Conservation (phyloP, 2,797 vertebrate species). For the Heliangelus exortis region DNA sequence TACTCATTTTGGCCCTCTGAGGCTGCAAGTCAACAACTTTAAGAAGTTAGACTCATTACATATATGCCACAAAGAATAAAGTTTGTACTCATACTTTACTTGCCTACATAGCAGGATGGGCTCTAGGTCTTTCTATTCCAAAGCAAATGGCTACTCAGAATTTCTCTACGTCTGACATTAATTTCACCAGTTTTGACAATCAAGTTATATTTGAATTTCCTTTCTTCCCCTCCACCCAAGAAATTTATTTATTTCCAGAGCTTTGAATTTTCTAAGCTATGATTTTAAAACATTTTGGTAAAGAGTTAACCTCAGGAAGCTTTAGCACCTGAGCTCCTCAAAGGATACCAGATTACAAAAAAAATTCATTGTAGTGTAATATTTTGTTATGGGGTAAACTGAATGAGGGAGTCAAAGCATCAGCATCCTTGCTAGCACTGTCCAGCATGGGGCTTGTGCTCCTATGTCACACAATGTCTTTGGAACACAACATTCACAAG, state of each 20-base stretch:
- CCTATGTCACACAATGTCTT: rapidly evolving
- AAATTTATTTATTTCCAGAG: background rate
- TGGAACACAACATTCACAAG: background rate
- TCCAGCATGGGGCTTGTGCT: background rate
- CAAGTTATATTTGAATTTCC: background rate
- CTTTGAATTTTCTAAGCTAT: background rate
- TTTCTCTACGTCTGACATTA: background rate
- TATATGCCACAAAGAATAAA: background rate
- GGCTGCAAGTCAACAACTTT: background rate
- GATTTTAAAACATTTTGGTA: background rate
- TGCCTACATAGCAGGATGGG: background rate
- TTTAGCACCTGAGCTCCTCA: background rate
- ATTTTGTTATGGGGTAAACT: background rate
- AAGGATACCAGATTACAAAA: rapidly evolving
- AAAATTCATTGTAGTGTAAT: background rate
- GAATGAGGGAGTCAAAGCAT: background rate
- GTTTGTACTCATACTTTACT: background rate
- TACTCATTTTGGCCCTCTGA: background rate
- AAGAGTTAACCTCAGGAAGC: too few relatives aligned
- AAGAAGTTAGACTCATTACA: background rate
- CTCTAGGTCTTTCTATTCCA: background rate
- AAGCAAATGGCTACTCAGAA: background rate
- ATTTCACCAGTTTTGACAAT: background rate
- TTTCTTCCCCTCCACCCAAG: background rate
- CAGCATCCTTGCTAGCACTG: background rate